Evolutionary conservation across 2,888 invertebrate genomes (phyloP).

Genomic region (Allygus modestus): DNA sequence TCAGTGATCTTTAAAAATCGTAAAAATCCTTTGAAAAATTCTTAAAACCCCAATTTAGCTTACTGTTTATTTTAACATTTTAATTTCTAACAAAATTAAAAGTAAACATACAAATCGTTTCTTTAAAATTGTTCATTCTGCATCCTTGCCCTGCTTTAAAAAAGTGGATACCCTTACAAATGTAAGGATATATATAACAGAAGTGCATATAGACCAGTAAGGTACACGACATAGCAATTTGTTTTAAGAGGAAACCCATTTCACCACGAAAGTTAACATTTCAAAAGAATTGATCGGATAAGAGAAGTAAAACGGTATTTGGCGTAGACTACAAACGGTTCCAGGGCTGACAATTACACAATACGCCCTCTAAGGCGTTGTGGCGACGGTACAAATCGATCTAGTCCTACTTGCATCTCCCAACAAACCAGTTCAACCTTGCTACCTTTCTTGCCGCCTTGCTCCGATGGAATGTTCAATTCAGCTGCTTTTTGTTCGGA

Average conservation of each 20-base stretch:
- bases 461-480: not conserved
- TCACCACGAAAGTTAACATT: too few species aligned
- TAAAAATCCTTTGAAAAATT: too few species aligned
- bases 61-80: too few species aligned
- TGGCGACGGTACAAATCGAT: conserved; percentile 2
- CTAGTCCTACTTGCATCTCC: conserved; percentile 4
- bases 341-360: conserved; percentile 7
- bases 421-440: not conserved
- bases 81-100: too few species aligned
- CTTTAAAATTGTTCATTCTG: too few species aligned
- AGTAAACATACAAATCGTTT: too few species aligned
- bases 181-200: too few species aligned
- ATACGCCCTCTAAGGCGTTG: not conserved
- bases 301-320: not conserved
- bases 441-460: not conserved
- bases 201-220: too few species aligned
- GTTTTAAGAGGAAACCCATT: not conserved
- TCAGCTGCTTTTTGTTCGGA: not conserved
- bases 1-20: too few species aligned
- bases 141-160: too few species aligned
- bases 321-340: not conserved
- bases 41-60: too few species aligned
- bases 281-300: not conserved
- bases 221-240: not conserved
- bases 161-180: too few species aligned